Conservation (phyloP, 2,888 invertebrate genomes). For the Drosophila neotestacea region DNA sequence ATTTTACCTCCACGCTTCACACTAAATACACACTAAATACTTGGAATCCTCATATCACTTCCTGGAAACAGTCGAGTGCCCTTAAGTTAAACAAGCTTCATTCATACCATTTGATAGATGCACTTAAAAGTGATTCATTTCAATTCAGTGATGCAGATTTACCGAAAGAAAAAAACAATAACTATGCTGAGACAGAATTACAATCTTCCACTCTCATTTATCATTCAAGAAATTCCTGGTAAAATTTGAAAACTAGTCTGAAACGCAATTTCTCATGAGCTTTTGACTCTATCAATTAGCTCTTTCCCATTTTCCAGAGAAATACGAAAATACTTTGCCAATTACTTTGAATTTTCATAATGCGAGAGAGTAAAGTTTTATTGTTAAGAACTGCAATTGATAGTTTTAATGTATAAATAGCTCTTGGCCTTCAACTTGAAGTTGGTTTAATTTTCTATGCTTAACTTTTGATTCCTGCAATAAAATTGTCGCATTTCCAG, state of each 20-base stretch:
- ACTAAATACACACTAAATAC: not conserved
- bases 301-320: not conserved
- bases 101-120: slow-evolving; percentile 6
- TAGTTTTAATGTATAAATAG: slow-evolving; percentile 1
- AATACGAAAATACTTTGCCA: slow-evolving; percentile 2
- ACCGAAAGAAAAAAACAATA: not conserved
- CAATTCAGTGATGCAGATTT: slow-evolving; percentile 4
- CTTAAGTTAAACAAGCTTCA: slow-evolving; percentile 23
- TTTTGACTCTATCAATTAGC: not conserved
- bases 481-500: not conserved
- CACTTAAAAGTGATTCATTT: slow-evolving; percentile 26
- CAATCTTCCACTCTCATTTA: not conserved
- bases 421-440: not conserved
- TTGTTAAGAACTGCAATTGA: not conserved
- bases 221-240: not conserved
- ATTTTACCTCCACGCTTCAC: slow-evolving; percentile 10
- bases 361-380: not conserved
- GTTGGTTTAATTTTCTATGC: not conserved
- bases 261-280: not conserved
- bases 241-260: not conserved
- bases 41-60: slow-evolving; percentile 10
- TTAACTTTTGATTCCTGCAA: not conserved
- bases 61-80: slow-evolving; percentile 15
- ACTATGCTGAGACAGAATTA: not conserved
- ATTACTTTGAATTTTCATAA: not conserved